Conservation (phyloP, 2,888 invertebrate species). For the Melipona bicolor region DNA sequence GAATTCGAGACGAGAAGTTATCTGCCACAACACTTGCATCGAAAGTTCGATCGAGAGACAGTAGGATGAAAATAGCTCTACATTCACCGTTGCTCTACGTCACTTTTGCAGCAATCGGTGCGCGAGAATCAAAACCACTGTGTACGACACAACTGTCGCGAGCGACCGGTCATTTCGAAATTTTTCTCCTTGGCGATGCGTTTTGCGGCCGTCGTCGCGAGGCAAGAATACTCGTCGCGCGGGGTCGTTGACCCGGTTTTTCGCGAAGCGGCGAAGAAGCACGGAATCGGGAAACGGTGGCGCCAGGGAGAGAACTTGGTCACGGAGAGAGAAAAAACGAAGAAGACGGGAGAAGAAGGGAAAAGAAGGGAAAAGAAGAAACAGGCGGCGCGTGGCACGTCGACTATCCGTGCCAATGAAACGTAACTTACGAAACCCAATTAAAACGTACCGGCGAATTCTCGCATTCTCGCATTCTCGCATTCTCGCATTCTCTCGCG, state of each 20-base stretch:
- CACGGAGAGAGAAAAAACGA: slow-evolving; percentile 35
- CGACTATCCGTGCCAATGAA: slow-evolving; percentile 57
- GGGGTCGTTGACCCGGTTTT: slow-evolving; percentile 58
- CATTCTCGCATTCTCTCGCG: background rate
- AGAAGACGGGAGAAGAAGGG: slow-evolving; percentile 6
- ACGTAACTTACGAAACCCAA: slow-evolving; percentile 59
- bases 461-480: slow-evolving; percentile 36
- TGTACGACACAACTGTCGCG: background rate
- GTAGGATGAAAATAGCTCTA: too few species aligned
- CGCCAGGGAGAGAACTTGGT: slow-evolving; percentile 21
- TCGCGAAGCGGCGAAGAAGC: slow-evolving; percentile 30
- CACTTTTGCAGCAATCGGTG: too few species aligned
- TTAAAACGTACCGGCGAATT: slow-evolving; percentile 47
- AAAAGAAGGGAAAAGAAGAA: slow-evolving; percentile 12
- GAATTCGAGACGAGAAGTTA: too few species aligned
- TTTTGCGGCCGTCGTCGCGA: slow-evolving; percentile 32
- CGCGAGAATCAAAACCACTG: background rate
- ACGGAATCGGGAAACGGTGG: slow-evolving; percentile 37
- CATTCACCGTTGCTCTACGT: too few species aligned
- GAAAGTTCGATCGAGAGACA: too few species aligned
- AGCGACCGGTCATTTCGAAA: background rate
- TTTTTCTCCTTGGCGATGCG: background rate
- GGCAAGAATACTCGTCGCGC: slow-evolving; percentile 36
- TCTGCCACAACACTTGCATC: too few species aligned
- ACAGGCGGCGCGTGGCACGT: slow-evolving; percentile 48